Evolutionary conservation across 1,140 invertebrate species (phyloP).

Genomic region (Mactra quadrangularis): DNA sequence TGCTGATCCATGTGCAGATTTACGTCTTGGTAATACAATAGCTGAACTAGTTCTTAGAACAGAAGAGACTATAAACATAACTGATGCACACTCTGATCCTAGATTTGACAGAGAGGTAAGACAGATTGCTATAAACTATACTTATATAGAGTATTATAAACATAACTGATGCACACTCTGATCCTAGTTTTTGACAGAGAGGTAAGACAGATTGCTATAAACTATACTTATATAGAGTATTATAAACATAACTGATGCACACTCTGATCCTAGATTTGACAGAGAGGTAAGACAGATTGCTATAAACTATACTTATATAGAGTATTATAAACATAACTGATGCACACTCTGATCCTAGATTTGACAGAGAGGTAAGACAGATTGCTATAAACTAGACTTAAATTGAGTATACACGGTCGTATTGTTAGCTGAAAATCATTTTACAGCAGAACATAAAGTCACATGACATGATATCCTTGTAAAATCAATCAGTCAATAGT

Average conservation of each 20-base stretch:
- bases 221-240: no score
- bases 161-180: conserved; percentile 98
- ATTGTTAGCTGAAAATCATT: no score
- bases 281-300: conserved; percentile 67
- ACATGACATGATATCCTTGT: no score
- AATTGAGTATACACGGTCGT: no score
- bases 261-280: conserved; percentile 88
- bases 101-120: conserved; percentile 82
- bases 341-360: conserved; percentile 92
- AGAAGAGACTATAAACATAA: conserved; percentile 93
- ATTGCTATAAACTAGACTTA: neutral
- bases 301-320: no score
- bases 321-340: conserved; percentile 99
- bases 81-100: conserved; percentile 95
- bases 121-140: neutral
- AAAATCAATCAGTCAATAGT: no score
- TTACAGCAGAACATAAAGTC: no score
- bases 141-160: no score
- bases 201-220: conserved; percentile 59
- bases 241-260: conserved; percentile 98
- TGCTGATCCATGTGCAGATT: conserved; percentile 24
- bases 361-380: conserved; percentile 75
- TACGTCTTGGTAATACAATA: conserved; percentile 72
- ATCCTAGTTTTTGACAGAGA: conserved; percentile 84
- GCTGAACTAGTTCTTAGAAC: conserved; percentile 77